These are phyloP conservation scores for Callipepla californica DNA, from an alignment of 2,113 vertebrate species.

Conservation along the genomic window DNA sequence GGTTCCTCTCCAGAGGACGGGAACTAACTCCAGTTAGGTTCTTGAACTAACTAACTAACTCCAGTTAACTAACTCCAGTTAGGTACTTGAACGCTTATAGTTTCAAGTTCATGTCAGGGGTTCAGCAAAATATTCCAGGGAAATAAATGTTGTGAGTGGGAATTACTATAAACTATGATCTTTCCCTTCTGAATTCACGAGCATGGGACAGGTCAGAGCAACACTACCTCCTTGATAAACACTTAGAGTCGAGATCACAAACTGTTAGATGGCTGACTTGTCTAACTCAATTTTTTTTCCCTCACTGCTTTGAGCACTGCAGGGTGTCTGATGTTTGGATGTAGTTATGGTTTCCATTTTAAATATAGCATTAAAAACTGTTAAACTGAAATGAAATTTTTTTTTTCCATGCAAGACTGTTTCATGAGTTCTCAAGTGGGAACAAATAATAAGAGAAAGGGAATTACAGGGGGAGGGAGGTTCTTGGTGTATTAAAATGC, in stretches of 20 bases:
- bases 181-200: neutral
- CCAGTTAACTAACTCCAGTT: neutral
- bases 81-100: neutral
- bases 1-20: neutral
- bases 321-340: neutral
- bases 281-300: neutral
- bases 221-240: neutral
- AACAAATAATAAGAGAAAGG: neutral
- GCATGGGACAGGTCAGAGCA: neutral
- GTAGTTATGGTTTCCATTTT: neutral
- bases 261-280: neutral
- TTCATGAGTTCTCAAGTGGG: neutral
- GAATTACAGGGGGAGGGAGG: neutral
- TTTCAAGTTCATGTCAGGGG: neutral
- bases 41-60: neutral
- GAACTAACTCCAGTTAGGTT: neutral
- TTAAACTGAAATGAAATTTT: neutral
- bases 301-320: neutral
- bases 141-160: neutral
- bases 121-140: neutral
- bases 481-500: neutral
- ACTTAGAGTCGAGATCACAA: neutral
- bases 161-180: neutral
- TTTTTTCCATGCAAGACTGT: neutral
- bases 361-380: neutral